Evolutionary conservation across 64 coral and sea anemone species (phyloP).

Genomic region (Pocillopora damicornis): DNA sequence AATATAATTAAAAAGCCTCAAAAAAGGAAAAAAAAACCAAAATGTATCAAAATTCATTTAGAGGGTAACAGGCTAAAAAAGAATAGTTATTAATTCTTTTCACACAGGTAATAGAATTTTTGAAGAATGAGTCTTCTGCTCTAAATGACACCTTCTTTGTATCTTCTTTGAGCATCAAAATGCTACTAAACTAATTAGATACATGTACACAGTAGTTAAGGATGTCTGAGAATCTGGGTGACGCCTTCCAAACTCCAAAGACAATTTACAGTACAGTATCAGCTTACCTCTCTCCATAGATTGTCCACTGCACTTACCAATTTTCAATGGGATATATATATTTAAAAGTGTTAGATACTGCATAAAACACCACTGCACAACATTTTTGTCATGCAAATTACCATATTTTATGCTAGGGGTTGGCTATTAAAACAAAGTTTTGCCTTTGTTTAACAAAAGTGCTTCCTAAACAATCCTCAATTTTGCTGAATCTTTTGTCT

Average conservation of each 20-base stretch:
- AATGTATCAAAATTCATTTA: too few relatives aligned
- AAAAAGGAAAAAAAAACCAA: too few relatives aligned
- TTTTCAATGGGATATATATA: slow-evolving; percentile 23
- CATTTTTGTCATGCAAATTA: not conserved
- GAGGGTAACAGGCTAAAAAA: too few relatives aligned
- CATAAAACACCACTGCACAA: not conserved
- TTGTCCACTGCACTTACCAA: slow-evolving; percentile 26
- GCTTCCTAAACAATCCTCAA: too few relatives aligned
- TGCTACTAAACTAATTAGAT: not conserved
- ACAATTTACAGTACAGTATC: not conserved
- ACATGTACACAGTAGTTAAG: not conserved
- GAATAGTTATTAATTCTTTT: too few relatives aligned
- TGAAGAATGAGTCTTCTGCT: not conserved
- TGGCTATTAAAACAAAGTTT: too few relatives aligned
- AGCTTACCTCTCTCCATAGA: slow-evolving; percentile 23
- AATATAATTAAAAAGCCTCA: too few relatives aligned
- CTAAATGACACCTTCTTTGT: not conserved
- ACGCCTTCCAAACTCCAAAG: slow-evolving; percentile 10
- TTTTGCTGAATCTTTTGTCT: too few relatives aligned
- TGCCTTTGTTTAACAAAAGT: too few relatives aligned
- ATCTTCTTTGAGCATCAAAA: not conserved
- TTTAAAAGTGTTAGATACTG: slow-evolving; percentile 40
- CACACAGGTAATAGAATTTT: too few relatives aligned
- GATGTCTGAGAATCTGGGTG: slow-evolving; percentile 9
- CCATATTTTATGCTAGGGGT: too few relatives aligned